Percentiles rank a stretch among this genome's conserved stretches.
phyloP scores from a whole-genome alignment of 2,797 vertebrate genomes.

The Micropoecilia bifurca region DNA sequence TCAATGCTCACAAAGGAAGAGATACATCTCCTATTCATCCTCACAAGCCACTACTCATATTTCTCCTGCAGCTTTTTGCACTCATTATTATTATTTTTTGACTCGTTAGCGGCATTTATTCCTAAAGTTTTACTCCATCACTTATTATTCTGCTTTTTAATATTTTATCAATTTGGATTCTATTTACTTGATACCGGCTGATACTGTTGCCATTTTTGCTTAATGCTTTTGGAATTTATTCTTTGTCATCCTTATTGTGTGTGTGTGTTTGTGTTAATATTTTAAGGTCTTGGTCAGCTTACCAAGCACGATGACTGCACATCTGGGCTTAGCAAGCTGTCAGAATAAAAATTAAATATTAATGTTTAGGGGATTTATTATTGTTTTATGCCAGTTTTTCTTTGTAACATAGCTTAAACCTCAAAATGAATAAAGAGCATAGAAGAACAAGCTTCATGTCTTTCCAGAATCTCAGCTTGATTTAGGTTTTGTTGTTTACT shows the following conservation, averaged over 20 bases:
- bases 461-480: not conserved
- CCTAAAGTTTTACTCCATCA: not conserved
- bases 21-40: conserved; percentile 55
- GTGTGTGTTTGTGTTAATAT: too few species aligned
- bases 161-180: conserved; percentile 8
- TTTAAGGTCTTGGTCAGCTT: not conserved
- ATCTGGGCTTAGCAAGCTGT: not conserved
- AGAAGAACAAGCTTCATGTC: not conserved
- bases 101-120: conserved; percentile 14
- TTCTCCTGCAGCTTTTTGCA: conserved; percentile 16
- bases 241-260: too few species aligned
- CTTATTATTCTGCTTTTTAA: not conserved
- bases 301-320: not conserved
- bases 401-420: not conserved
- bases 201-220: not conserved
- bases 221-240: not conserved
- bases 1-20: conserved; percentile 57
- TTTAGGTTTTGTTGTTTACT: not conserved
- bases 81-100: conserved; percentile 4
- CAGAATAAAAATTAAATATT: not conserved
- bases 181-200: not conserved
- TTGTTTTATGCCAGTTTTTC: not conserved
- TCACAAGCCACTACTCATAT: conserved; percentile 16
- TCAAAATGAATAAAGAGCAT: not conserved
- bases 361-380: not conserved